Conservation (phyloP, 53 echinoderm and acorn worm species). For the Holothuria leucospilota region DNA sequence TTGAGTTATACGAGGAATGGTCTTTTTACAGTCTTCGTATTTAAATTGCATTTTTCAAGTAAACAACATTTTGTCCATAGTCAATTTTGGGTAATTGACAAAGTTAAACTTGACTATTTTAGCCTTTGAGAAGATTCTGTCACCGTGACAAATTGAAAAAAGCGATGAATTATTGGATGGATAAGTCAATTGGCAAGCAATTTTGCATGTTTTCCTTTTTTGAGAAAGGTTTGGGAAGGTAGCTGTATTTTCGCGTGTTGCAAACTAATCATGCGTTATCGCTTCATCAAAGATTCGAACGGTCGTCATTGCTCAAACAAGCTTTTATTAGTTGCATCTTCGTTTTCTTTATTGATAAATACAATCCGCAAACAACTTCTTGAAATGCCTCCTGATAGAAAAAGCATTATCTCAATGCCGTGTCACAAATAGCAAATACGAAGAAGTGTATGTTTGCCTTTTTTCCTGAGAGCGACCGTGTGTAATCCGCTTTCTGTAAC, state of each 20-base stretch:
- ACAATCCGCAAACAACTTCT: constrained; percentile 15
- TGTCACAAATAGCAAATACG: constrained; percentile 31
- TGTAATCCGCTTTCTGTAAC: constrained; percentile 30
- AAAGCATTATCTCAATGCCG: constrained; percentile 7
- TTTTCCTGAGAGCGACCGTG: constrained; percentile 5
- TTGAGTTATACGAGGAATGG: too few species aligned
- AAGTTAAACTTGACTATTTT: too few species aligned
- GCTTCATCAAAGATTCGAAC: constrained; percentile 30
- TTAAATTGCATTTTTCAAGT: too few species aligned
- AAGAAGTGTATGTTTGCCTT: constrained; percentile 32
- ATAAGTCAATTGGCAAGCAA: too few species aligned
- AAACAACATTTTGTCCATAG: too few species aligned
- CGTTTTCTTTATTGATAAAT: neutral
- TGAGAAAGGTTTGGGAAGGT: too few species aligned
- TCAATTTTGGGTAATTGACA: too few species aligned
- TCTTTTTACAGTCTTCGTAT: too few species aligned
- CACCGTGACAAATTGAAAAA: too few species aligned
- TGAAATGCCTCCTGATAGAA: constrained; percentile 13
- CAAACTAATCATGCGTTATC: constrained; percentile 29
- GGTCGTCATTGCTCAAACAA: constrained; percentile 26
- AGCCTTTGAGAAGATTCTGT: too few species aligned
- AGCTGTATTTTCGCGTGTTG: constrained; percentile 3
- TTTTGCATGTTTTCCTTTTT: too few species aligned
- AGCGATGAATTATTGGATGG: too few species aligned
- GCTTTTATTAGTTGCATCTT: constrained; percentile 14